Conservation (phyloP, 2,797 vertebrate genomes). For the Moxostoma hubbsi region DNA sequence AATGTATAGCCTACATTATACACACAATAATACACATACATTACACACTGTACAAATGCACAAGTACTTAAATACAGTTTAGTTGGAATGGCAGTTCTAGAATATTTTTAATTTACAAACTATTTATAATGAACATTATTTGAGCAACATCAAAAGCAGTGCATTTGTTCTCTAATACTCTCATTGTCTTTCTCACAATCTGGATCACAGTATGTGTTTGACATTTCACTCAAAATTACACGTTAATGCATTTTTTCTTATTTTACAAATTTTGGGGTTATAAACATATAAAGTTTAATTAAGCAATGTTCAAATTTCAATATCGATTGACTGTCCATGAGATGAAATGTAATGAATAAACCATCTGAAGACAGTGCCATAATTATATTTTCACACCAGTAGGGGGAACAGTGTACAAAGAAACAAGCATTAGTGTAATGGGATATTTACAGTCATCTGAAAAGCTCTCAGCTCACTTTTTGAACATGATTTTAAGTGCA, state of each 20-base stretch:
- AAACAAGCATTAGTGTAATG: constrained; percentile 65
- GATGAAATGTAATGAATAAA: constrained; percentile 63
- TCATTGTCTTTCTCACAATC: not conserved
- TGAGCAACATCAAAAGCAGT: not conserved
- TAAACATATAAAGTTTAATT: constrained; percentile 4
- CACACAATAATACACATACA: too few relatives aligned
- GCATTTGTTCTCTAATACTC: too few relatives aligned
- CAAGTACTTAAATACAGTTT: too few relatives aligned
- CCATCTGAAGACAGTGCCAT: constrained; percentile 66
- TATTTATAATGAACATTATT: not conserved
- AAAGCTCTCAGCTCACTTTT: constrained; percentile 31
- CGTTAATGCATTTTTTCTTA: not conserved
- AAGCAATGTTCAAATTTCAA: constrained; percentile 1
- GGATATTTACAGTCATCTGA: constrained; percentile 52
- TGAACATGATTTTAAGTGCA: constrained; percentile 34
- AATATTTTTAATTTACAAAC: too few relatives aligned
- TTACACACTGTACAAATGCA: too few relatives aligned
- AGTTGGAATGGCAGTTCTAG: too few relatives aligned
- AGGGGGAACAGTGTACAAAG: constrained; percentile 83
- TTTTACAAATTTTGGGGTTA: not conserved
- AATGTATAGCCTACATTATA: too few relatives aligned
- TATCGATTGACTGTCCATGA: not conserved
- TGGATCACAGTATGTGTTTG: not conserved
- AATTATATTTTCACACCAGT: constrained; percentile 76
- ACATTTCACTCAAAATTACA: not conserved